Evolutionary conservation across 2,888 invertebrate genomes (phyloP).

Genomic region (Poecilus cupreus): DNA sequence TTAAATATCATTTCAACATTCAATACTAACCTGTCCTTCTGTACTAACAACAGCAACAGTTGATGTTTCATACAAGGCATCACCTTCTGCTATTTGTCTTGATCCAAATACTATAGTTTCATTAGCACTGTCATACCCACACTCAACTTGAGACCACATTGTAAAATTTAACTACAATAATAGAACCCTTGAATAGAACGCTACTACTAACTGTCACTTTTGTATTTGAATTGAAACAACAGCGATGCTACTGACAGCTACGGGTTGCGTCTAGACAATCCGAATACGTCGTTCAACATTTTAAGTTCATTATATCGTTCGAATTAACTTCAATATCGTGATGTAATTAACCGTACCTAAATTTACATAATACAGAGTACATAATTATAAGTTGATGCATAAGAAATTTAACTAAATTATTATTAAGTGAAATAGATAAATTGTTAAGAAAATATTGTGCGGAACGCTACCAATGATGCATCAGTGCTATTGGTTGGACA

Average conservation of each 20-base stretch:
- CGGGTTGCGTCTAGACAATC: background rate
- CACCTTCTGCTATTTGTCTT: slow-evolving; percentile 71
- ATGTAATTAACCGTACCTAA: too few relatives aligned
- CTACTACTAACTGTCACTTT: background rate
- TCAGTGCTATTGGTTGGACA: background rate
- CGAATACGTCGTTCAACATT: too few relatives aligned
- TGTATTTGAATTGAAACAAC: slow-evolving; percentile 1
- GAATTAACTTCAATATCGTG: too few relatives aligned
- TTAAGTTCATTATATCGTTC: too few relatives aligned
- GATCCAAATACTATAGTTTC: slow-evolving; percentile 76
- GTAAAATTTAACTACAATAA: slow-evolving; percentile 63
- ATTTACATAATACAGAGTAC: too few relatives aligned
- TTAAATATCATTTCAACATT: background rate
- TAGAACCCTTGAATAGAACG: background rate
- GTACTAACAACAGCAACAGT: slow-evolving; percentile 71
- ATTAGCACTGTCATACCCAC: slow-evolving; percentile 73
- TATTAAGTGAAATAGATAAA: too few relatives aligned
- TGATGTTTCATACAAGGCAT: slow-evolving; percentile 73
- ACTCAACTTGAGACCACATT: slow-evolving; percentile 70
- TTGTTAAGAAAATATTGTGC: too few relatives aligned
- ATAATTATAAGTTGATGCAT: too few relatives aligned
- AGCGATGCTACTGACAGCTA: background rate
- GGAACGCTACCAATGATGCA: background rate
- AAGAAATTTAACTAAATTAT: too few relatives aligned
- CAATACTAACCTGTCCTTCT: slow-evolving; percentile 3